Percentiles rank a stretch among this genome's conserved stretches.
Evolutionary conservation across 2,113 vertebrate species (phyloP).

Genomic region (Philantomba maxwellii): DNA sequence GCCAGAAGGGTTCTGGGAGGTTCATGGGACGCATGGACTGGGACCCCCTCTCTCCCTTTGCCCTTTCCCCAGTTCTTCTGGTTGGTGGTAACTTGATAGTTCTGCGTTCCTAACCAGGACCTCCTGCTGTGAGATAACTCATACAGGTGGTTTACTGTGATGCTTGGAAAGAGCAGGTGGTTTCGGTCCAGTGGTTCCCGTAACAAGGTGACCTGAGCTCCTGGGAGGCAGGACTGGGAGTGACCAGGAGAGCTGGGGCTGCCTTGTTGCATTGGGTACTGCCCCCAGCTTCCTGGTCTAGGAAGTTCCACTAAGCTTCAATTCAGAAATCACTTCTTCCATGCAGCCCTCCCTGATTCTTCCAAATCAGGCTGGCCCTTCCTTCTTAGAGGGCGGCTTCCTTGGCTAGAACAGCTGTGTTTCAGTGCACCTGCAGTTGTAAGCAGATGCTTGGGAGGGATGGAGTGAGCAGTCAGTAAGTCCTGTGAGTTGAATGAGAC

Average conservation of each 20-base stretch:
- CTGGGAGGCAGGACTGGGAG: not conserved
- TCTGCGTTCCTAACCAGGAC: not conserved
- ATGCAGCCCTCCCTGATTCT: not conserved
- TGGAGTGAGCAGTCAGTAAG: rapidly evolving
- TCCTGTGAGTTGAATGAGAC: not conserved
- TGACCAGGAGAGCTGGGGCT: not conserved
- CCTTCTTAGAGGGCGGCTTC: not conserved
- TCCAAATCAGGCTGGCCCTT: not conserved
- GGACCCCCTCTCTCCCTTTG: not conserved
- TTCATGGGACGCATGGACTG: not conserved
- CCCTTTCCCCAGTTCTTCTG: not conserved
- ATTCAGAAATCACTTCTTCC: not conserved
- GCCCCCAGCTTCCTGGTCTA: not conserved
- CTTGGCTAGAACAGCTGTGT: not conserved
- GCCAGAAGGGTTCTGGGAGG: not conserved
- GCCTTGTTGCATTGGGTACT: rapidly evolving
- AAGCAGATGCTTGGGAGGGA: not conserved
- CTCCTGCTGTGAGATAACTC: not conserved
- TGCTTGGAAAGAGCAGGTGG: not conserved
- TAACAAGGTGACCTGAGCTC: not conserved
- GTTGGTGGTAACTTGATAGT: not conserved
- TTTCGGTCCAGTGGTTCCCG: not conserved
- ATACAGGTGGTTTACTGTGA: not conserved
- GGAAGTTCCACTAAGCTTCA: not conserved
- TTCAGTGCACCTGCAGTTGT: not conserved